phyloP scores from a whole-genome alignment of 2,888 invertebrate genomes.

The Drosophila hamatofila region DNA sequence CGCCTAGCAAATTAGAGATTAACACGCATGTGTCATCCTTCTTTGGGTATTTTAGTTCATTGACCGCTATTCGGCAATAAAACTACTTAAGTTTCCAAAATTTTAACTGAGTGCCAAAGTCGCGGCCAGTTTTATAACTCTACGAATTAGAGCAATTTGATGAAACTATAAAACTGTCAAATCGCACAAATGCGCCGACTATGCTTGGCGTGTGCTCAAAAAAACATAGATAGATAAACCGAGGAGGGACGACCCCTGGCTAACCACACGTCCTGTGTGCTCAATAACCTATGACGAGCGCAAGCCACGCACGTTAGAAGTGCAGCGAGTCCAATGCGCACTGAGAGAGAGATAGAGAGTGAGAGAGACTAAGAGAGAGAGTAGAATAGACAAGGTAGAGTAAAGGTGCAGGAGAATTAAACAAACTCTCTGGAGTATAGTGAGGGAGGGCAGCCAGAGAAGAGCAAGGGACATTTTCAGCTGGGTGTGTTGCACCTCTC shows the following conservation, averaged over 20 bases:
- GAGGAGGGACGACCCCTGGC: constrained; percentile 24
- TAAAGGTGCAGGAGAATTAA: constrained; percentile 10
- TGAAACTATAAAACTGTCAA: constrained; percentile 77
- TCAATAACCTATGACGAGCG: constrained; percentile 79
- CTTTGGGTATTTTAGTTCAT: constrained; percentile 60
- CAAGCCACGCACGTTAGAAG: constrained; percentile 33
- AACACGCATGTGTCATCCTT: constrained; percentile 81
- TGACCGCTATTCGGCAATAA: constrained; percentile 69
- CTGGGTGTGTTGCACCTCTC: constrained; percentile 63
- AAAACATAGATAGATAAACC: constrained; percentile 39
- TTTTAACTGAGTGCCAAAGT: constrained; percentile 58
- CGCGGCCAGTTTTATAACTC: constrained; percentile 69
- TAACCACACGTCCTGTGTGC: constrained; percentile 45
- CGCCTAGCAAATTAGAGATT: constrained; percentile 81
- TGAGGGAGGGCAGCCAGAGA: neutral
- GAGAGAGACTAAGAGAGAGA: neutral
- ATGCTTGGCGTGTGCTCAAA: constrained; percentile 20
- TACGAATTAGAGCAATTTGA: constrained; percentile 77
- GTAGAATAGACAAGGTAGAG: neutral
- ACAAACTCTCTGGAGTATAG: constrained; percentile 10
- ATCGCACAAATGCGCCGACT: constrained; percentile 63
- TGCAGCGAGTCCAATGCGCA: constrained; percentile 25
- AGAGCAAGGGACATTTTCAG: constrained; percentile 1
- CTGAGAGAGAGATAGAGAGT: neutral
- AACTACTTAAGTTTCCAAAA: constrained; percentile 55